Evolutionary conservation across 2,113 vertebrate genomes (phyloP).

Genomic region (Fregetta grallaria): DNA sequence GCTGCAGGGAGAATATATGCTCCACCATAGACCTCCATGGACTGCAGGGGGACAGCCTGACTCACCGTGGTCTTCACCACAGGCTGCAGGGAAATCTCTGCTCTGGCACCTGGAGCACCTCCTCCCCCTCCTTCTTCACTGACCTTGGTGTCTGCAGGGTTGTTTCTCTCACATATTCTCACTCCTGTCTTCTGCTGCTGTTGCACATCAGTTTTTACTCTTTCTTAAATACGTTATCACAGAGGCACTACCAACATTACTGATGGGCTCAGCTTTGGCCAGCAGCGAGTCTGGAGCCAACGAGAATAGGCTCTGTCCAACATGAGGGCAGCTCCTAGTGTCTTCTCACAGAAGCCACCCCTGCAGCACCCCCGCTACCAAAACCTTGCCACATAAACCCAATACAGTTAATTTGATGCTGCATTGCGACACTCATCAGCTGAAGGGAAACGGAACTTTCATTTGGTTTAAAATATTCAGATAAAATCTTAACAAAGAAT

Average conservation of each 20-base stretch:
- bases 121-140: background rate
- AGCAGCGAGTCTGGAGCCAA: accelerated
- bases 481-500: background rate
- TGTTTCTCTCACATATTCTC: background rate
- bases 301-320: background rate
- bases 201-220: background rate
- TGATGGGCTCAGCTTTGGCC: background rate
- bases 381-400: background rate
- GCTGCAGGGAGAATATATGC: background rate
- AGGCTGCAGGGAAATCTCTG: background rate
- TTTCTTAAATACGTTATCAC: background rate
- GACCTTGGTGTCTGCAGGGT: background rate
- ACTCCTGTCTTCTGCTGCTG: background rate
- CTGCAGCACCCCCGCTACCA: background rate
- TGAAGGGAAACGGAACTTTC: background rate
- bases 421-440: background rate
- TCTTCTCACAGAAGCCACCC: background rate
- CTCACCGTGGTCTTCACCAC: accelerated
- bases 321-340: background rate
- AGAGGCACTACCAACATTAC: background rate
- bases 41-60: background rate
- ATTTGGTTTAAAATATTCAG: background rate
- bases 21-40: background rate
- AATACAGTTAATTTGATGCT: background rate
- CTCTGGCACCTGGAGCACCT: accelerated